phyloP scores from a whole-genome alignment of 1,140 invertebrate species.

The Drosophila subpulchrella region DNA sequence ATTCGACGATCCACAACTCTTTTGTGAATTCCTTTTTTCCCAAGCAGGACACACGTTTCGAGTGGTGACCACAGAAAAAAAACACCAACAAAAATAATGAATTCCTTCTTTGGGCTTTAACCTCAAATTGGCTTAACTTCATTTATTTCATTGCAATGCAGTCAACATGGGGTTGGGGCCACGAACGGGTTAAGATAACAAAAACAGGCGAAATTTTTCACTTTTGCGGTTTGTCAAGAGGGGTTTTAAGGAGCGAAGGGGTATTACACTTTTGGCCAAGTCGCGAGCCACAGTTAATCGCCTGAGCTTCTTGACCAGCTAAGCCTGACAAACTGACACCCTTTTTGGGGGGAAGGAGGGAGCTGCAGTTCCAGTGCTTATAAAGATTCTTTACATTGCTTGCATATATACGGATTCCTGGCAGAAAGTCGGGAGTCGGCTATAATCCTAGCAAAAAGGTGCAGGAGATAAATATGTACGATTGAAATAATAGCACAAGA shows the following conservation, averaged over 20 bases:
- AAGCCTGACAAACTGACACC: slow-evolving; percentile 48
- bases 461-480: too few species aligned
- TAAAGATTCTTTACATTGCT: slow-evolving; percentile 27
- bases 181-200: slow-evolving; percentile 47
- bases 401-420: slow-evolving; percentile 40
- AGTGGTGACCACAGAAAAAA: slow-evolving; percentile 26
- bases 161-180: slow-evolving; percentile 14
- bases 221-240: slow-evolving; percentile 38
- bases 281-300: slow-evolving; percentile 44
- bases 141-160: slow-evolving; percentile 72
- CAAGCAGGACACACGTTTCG: slow-evolving; percentile 59
- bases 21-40: slow-evolving; percentile 57
- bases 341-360: neutral
- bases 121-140: slow-evolving; percentile 81
- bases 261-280: slow-evolving; percentile 28
- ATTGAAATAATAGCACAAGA: too few species aligned
- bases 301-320: slow-evolving; percentile 26
- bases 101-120: slow-evolving; percentile 77
- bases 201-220: slow-evolving; percentile 50
- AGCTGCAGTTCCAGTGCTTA: slow-evolving; percentile 1
- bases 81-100: slow-evolving; percentile 61
- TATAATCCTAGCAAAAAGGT: slow-evolving; percentile 19
- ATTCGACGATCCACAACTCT: neutral
- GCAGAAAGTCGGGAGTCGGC: slow-evolving; percentile 5
- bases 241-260: neutral